These are phyloP conservation scores for Drosophila anomelani DNA, from an alignment of 2,888 invertebrate species.

Conservation along the genomic window DNA sequence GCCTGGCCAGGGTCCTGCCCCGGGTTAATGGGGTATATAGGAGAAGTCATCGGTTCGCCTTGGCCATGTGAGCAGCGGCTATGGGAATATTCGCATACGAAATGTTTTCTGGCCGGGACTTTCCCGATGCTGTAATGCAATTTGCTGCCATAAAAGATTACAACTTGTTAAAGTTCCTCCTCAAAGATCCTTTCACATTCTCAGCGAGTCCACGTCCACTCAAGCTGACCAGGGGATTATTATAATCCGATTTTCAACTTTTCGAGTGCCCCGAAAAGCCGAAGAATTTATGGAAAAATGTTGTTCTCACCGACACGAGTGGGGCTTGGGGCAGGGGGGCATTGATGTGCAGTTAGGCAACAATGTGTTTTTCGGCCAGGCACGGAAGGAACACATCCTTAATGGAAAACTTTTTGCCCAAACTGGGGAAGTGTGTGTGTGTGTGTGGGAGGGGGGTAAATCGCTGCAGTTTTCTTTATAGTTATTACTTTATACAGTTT, in stretches of 20 bases:
- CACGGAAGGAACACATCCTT: conserved; percentile 12
- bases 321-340: conserved; percentile 3
- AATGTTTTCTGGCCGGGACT: conserved; percentile 3
- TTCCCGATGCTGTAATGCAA: conserved; percentile 46
- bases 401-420: conserved; percentile 53
- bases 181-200: conserved; percentile 12
- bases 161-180: conserved; percentile 56
- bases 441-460: conserved; percentile 46
- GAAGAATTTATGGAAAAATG: conserved; percentile 34
- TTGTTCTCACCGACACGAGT: conserved; percentile 18
- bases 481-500: conserved; percentile 77
- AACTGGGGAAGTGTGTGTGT: conserved; percentile 27
- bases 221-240: conserved; percentile 62
- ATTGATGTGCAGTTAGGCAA: conserved; percentile 47
- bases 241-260: conserved; percentile 79
- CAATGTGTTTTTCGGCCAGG: conserved; percentile 35
- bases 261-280: conserved; percentile 51
- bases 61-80: conserved; percentile 25
- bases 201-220: conserved; percentile 36
- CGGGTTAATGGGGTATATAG: conserved; percentile 51
- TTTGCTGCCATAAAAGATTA: conserved; percentile 67
- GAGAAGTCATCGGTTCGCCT: conserved; percentile 11
- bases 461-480: conserved; percentile 75
- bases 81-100: conserved; percentile 26
- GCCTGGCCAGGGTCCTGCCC: conserved; percentile 28